Evolutionary conservation across 2,113 vertebrate species (phyloP).

Genomic region (Syrmaticus mikado): DNA sequence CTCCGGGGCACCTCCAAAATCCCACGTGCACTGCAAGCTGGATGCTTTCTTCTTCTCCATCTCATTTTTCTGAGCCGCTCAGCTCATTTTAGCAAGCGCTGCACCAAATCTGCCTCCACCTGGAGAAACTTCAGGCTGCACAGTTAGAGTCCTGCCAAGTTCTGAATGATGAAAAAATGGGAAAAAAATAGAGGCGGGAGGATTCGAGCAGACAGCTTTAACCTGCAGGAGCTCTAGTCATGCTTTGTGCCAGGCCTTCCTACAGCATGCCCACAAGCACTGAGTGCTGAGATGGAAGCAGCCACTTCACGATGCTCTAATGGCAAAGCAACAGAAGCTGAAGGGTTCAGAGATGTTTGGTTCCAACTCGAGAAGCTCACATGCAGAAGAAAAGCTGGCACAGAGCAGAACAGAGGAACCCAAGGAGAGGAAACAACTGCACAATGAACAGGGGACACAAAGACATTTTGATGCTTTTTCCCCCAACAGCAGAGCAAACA

Average conservation of each 20-base stretch:
- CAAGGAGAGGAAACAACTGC: background rate
- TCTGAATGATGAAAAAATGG: background rate
- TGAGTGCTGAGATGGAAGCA: background rate
- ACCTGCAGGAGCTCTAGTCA: background rate
- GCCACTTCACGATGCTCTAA: background rate
- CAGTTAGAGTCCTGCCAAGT: background rate
- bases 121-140: background rate
- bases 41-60: background rate
- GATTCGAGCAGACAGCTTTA: background rate
- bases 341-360: background rate
- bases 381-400: background rate
- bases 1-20: slow-evolving; percentile 2
- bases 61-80: background rate
- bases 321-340: background rate
- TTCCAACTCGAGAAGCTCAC: background rate
- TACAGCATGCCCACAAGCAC: background rate
- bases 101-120: background rate
- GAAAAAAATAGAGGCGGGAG: background rate
- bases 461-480: background rate
- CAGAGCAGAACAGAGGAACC: background rate
- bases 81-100: background rate
- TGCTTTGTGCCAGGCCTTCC: background rate
- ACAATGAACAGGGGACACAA: background rate
- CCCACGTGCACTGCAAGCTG: background rate
- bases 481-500: background rate